Evolutionary conservation across 64 coral and sea anemone species (phyloP).

Genomic region (Montipora efflorescens): DNA sequence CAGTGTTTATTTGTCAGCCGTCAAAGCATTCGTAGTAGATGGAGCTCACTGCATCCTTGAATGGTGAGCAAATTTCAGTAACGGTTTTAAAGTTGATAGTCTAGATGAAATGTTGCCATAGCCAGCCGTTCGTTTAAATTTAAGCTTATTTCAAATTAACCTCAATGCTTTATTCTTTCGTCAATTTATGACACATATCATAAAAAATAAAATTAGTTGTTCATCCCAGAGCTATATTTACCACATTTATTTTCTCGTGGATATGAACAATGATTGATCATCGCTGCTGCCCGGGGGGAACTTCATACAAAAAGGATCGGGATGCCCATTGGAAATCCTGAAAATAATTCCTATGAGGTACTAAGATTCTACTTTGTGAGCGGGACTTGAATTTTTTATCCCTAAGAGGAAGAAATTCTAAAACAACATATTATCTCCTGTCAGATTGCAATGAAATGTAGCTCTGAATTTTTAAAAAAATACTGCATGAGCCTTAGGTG

Average conservation of each 20-base stretch:
- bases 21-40: constrained; percentile 22
- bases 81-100: not conserved
- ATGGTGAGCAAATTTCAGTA: constrained; percentile 34
- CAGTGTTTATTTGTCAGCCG: not conserved
- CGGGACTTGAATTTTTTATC: not conserved
- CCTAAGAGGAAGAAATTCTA: not conserved
- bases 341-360: not conserved
- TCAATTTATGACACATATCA: too few relatives aligned
- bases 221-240: too few relatives aligned
- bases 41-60: constrained; percentile 52
- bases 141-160: not conserved
- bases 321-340: not conserved
- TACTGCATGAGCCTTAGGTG: not conserved
- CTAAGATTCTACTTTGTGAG: not conserved
- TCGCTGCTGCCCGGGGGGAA: not conserved
- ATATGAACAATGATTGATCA: not conserved
- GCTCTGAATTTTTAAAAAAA: not conserved
- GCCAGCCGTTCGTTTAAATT: not conserved
- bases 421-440: not conserved
- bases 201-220: too few relatives aligned
- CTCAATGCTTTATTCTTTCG: too few relatives aligned
- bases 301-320: not conserved
- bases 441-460: not conserved
- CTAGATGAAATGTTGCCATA: not conserved
- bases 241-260: not conserved